Percentiles rank a stretch among this genome's conserved stretches.
Conservation (phyloP, 2,888 invertebrate species). For the Caenorhabditis wallacei region DNA sequence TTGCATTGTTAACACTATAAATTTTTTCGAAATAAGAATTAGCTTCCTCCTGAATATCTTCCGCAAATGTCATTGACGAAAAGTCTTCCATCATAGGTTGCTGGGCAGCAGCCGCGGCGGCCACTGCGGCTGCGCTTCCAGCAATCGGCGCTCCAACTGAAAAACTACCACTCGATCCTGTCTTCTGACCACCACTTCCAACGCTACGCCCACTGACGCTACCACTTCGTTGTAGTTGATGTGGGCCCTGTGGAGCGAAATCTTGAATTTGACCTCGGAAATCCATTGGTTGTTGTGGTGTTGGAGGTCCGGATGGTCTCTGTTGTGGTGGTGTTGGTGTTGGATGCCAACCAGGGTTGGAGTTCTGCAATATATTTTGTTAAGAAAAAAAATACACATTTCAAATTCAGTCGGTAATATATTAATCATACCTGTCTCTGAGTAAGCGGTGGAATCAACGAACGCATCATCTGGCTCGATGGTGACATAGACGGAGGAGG, state of each 20-base stretch:
- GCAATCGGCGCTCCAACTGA: slow-evolving; percentile 27
- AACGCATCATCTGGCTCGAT: slow-evolving; percentile 72
- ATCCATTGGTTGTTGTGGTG: slow-evolving; percentile 68
- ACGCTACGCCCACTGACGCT: slow-evolving; percentile 31
- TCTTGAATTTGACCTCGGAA: slow-evolving; percentile 54
- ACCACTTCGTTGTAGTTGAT: slow-evolving; percentile 45
- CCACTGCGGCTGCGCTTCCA: slow-evolving; percentile 24
- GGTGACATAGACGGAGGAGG: slow-evolving; percentile 70
- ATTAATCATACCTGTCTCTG: slow-evolving; percentile 44
- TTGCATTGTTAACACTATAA: slow-evolving; percentile 65
- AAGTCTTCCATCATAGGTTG: slow-evolving; percentile 61
- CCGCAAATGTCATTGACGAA: slow-evolving; percentile 65
- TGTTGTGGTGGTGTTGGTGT: slow-evolving; percentile 24
- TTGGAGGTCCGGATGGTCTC: slow-evolving; percentile 67
- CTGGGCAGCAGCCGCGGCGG: slow-evolving; percentile 16
- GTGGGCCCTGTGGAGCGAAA: slow-evolving; percentile 30
- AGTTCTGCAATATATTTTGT: slow-evolving; percentile 23
- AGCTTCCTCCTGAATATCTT: slow-evolving; percentile 97
- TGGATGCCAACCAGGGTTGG: slow-evolving; percentile 49
- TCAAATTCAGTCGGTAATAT: too few relatives aligned
- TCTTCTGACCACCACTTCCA: slow-evolving; percentile 1
- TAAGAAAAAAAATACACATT: too few relatives aligned
- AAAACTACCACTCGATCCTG: neutral
- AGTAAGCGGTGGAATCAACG: slow-evolving; percentile 54
- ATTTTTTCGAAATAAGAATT: slow-evolving; percentile 98